A percentile compares a stretch with the other conserved stretches of the same genome.
These are phyloP conservation scores for Danio albolineatus DNA, from an alignment of 2,797 vertebrate genomes.

Conservation along the genomic window DNA sequence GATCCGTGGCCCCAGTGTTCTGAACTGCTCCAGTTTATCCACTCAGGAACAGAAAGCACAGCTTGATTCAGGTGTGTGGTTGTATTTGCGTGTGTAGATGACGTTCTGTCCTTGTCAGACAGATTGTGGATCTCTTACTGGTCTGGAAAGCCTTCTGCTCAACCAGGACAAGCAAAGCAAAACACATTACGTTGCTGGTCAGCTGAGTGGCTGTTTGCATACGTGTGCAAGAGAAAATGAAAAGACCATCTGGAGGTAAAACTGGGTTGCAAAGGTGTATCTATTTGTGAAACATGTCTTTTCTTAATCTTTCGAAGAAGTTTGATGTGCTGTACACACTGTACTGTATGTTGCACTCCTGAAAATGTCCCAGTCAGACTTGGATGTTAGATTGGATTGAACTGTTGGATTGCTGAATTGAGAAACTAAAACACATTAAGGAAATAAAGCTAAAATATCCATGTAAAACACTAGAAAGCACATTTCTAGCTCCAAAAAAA, in stretches of 20 bases:
- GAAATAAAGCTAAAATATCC: background rate
- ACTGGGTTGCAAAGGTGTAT: background rate
- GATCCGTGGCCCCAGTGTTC: constrained; percentile 8
- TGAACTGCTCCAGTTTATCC: background rate
- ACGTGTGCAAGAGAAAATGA: background rate
- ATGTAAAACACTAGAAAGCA: background rate
- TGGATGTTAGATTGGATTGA: too few species aligned
- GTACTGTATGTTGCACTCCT: background rate
- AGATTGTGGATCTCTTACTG: constrained; percentile 32
- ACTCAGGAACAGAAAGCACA: constrained; percentile 12
- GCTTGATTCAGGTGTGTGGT: constrained; percentile 17
- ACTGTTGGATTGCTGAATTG: background rate
- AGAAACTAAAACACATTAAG: background rate
- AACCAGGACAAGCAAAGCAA: constrained; percentile 16
- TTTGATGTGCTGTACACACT: background rate
- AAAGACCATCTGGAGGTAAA: background rate
- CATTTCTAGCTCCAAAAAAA: background rate
- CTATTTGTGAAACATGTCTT: background rate
- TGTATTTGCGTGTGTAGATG: background rate
- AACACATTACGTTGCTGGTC: constrained; percentile 10
- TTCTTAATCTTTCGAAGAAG: background rate
- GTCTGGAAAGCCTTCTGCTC: constrained; percentile 14
- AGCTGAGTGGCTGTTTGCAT: background rate
- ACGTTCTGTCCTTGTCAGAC: constrained; percentile 7
- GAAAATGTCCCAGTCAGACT: background rate